These are phyloP conservation scores for Takifugu ocellatus DNA, from an alignment of 2,797 vertebrate species.

Conservation along the genomic window DNA sequence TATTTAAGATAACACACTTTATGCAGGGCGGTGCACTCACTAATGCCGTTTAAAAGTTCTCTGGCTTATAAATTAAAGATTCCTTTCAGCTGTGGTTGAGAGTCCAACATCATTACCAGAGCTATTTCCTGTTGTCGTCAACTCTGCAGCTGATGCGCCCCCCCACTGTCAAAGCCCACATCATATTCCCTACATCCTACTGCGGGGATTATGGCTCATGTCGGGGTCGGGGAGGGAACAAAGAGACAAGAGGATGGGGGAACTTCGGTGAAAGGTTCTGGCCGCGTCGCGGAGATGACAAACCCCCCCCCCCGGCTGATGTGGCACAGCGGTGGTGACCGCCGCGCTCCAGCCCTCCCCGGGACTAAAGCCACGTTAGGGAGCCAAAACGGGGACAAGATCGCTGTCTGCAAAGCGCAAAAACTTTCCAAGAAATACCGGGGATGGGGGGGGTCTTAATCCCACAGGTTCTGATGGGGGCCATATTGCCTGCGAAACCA, in stretches of 20 bases:
- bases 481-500: no score
- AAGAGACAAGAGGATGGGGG: neutral
- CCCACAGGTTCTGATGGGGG: no score
- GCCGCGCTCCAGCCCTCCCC: constrained; percentile 12
- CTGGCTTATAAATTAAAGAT: constrained; percentile 57
- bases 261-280: neutral
- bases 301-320: constrained; percentile 54
- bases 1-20: neutral
- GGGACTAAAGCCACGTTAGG: constrained; percentile 57
- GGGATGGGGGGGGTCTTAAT: no score
- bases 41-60: constrained; percentile 34
- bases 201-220: neutral
- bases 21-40: constrained; percentile 3
- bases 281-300: constrained; percentile 19
- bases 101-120: constrained; percentile 64
- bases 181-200: constrained; percentile 16
- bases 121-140: constrained; percentile 76
- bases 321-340: constrained; percentile 65
- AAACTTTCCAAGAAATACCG: neutral
- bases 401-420: constrained; percentile 1
- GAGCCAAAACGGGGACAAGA: constrained; percentile 8
- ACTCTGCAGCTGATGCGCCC: constrained; percentile 55
- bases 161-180: constrained; percentile 41
- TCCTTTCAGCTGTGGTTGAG: constrained; percentile 54
- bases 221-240: neutral